Percentiles rank a stretch among this genome's conserved stretches.
phyloP scores from a whole-genome alignment of 2,113 vertebrate species.

The Clarias macrocephalus region DNA sequence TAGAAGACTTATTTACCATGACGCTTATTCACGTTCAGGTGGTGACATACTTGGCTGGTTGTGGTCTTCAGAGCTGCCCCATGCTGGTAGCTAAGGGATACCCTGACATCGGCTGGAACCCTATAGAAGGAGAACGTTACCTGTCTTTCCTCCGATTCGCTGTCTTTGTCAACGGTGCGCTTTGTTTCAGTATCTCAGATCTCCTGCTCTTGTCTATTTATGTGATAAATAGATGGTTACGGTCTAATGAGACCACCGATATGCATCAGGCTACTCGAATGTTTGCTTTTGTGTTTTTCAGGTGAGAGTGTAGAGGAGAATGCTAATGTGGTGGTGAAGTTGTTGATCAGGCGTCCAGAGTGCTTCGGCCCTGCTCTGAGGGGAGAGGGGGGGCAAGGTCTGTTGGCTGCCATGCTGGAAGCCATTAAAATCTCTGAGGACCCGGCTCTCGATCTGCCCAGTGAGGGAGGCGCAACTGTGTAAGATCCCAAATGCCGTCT shows the following conservation, averaged over 20 bases:
- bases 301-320: conserved; percentile 99
- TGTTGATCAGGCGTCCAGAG: conserved; percentile 92
- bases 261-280: not conserved
- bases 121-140: conserved; percentile 96
- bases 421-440: conserved; percentile 93
- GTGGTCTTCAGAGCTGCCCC: conserved; percentile 93
- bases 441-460: conserved; percentile 86
- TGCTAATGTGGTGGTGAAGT: conserved; percentile 94
- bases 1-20: not conserved
- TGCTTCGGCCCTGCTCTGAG: conserved; percentile 94
- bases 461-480: conserved; percentile 54
- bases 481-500: conserved; percentile 37
- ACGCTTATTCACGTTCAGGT: conserved; percentile 74
- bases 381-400: conserved; percentile 92
- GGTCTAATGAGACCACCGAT: not conserved
- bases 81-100: conserved; percentile 91
- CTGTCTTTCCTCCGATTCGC: conserved; percentile 93
- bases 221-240: not conserved
- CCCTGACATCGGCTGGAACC: conserved; percentile 96
- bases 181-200: not conserved
- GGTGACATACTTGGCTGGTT: conserved; percentile 92
- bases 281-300: conserved; percentile 52
- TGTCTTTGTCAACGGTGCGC: conserved; percentile 92
- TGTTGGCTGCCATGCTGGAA: conserved; percentile 88
- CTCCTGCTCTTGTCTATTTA: not conserved